Evolutionary conservation across 2,797 vertebrate genomes (phyloP).

Genomic region (Helostoma temminkii): DNA sequence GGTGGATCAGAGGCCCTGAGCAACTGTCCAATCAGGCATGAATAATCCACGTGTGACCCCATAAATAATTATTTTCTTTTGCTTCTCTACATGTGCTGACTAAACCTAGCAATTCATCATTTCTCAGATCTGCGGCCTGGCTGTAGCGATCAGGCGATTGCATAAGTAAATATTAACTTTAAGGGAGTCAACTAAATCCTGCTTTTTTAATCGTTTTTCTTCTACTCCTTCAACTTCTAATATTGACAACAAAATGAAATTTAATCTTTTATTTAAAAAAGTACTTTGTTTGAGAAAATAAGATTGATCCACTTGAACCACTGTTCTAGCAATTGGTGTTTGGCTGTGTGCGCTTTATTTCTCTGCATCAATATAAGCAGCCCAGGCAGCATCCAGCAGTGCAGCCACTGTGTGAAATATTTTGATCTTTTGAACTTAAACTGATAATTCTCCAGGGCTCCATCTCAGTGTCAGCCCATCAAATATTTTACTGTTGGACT

Average conservation of each 20-base stretch:
- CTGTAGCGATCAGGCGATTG: neutral
- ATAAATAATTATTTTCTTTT: conserved; percentile 18
- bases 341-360: conserved; percentile 18
- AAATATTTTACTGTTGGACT: conserved; percentile 67
- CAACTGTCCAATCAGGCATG: conserved; percentile 29
- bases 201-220: neutral
- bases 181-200: neutral
- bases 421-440: conserved; percentile 59
- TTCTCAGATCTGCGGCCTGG: neutral
- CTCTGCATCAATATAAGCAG: neutral
- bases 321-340: conserved; percentile 12
- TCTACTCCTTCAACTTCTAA: neutral
- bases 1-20: conserved; percentile 17
- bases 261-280: neutral
- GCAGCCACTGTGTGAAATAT: conserved; percentile 28
- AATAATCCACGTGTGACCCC: conserved; percentile 33
- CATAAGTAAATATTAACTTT: too few species aligned
- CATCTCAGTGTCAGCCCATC: conserved; percentile 58
- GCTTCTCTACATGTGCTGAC: neutral
- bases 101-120: conserved; percentile 1
- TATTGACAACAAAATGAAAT: neutral
- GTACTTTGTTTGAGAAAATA: conserved; percentile 6
- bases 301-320: conserved; percentile 14
- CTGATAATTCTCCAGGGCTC: conserved; percentile 60
- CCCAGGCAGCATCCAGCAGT: conserved; percentile 21